phyloP scores from a whole-genome alignment of 30 jellyfish, hydroid and myxozoan species.

The Haliclystus octoradiatus region DNA sequence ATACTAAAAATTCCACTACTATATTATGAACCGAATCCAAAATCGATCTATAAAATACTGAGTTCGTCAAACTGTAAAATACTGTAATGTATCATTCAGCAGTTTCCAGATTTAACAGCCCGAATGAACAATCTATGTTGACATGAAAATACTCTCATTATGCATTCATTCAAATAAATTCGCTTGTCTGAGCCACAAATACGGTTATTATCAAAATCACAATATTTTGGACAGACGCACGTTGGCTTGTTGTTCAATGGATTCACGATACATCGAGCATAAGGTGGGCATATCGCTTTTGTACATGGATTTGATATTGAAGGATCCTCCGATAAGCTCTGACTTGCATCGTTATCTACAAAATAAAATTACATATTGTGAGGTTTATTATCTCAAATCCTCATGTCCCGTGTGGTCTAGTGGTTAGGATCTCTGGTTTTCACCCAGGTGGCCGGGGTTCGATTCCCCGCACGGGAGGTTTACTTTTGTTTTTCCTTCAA shows the following conservation, averaged over 20 bases:
- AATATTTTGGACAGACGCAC: conserved; percentile 42
- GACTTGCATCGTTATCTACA: background rate
- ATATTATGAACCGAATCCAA: too few relatives aligned
- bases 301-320: conserved; percentile 23
- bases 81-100: too few relatives aligned
- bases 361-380: background rate
- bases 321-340: background rate
- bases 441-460: too few relatives aligned
- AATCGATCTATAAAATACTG: too few relatives aligned
- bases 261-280: conserved; percentile 34
- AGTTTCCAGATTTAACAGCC: conserved; percentile 12
- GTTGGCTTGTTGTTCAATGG: conserved; percentile 30
- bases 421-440: too few relatives aligned
- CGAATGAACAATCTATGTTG: conserved; percentile 11
- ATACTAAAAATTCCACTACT: too few relatives aligned
- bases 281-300: conserved; percentile 19
- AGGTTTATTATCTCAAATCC: too few relatives aligned
- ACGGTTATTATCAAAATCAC: conserved; percentile 10
- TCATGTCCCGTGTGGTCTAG: too few relatives aligned
- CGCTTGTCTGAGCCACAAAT: conserved; percentile 48
- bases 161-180: conserved; percentile 38
- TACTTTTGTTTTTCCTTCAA: too few relatives aligned
- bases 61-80: too few relatives aligned
- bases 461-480: too few relatives aligned
- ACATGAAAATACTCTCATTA: conserved; percentile 37